Base-by-base conservation (phyloP, 1,140 invertebrate genomes). In the Orchestia grillus region DNA sequence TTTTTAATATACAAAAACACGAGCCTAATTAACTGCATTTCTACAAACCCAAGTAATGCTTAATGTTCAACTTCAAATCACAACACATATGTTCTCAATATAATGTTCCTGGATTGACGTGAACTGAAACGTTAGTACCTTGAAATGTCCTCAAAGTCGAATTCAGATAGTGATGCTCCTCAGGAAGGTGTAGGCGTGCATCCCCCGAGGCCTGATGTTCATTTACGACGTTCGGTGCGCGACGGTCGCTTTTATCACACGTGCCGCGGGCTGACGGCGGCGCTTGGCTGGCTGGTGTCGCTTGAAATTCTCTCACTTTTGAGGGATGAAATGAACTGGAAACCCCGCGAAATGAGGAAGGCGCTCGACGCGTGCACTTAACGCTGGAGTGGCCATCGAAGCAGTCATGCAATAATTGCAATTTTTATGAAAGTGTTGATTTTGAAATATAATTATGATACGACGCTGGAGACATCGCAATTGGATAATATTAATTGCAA, bases 271-370 rank as follows among this genome's bases (percentile, higher is more conserved):
- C 43, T 94, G 43, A 19, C 6, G 40, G 41, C 6, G 11, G 44
- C 44, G 36, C 3, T 44, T 94, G 6, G 16, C 11, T 90, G 8
- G 87, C 87, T 87, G 11, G 87, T n/a, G 4, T 11, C 4, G n/a
- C 88, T 44, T 42, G 88, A 90, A 90, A 90, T 90, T 41, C 92
- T 42, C 44, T 94, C 92, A 94, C 92, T 94, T 94, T 47, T 94
- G 44, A 11, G 40, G 44, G 19, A 44, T 45, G 36, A 45, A 94
- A 94, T 94, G 92, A 94, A 47, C 92, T 94, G 92, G 92, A 94
- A 94, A 94, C 92, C 41, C 0, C 41, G 44, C 41, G 92, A 94
- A 94, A 94, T 94, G 92, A 94, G 92, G 92, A 94, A 94, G 92
- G 11, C 8, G 92, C 36, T 44, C 43, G 40, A 40, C 92, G 44